Base-by-base conservation (phyloP, 2,888 invertebrate genomes). In the Sesia bembeciformis region DNA sequence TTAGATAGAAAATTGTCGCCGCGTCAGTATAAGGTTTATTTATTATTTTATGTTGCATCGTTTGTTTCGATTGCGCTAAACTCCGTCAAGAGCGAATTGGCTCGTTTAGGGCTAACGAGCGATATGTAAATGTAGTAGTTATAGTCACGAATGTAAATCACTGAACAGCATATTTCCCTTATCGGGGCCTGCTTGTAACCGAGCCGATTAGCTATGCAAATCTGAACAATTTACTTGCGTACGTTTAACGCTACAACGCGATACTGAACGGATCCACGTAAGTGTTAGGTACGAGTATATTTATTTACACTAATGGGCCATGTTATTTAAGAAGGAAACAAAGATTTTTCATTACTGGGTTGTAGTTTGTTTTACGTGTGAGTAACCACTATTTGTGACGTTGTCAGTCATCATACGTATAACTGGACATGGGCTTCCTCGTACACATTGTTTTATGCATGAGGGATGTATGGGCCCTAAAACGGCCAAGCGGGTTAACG, bases 201-300 rank as follows among this genome's bases (percentile, higher is more conserved):
- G 58, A 67, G 61, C 64, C 77, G 76, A 76, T 83, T 82, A 81
- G 69, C 65, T 75, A 82, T 84, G 80, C 76, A 78, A 82, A 81
- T 84, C 74, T 62, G 64, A 65, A 66, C 70, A 70, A 72, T 70
- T 75, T 72, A 72, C 68, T 23, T 67, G 66, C 63, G 64, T 66
- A 65, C 67, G 73, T 73, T 78, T 77, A 81, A 78, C 70, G 74
- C 61, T 64, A 46, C 46, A 46, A 46, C 46, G 46, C 46, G 3
- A 23, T 46, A 46, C 46, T 46, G 23, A 46, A 46, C 46, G 46
- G 46, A 46, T 46, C 46, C 23, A 46, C 46, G 23, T 46, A 46
- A 46, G n/a, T 46, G 23, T n/a, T 23, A 23, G 23, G 23, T 23
- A 23, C 23, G 23, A 23, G 23, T 23, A 23, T 23, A 23, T 23